Conservation (phyloP, 2,888 invertebrate genomes). For the Lithophane leautieri region DNA sequence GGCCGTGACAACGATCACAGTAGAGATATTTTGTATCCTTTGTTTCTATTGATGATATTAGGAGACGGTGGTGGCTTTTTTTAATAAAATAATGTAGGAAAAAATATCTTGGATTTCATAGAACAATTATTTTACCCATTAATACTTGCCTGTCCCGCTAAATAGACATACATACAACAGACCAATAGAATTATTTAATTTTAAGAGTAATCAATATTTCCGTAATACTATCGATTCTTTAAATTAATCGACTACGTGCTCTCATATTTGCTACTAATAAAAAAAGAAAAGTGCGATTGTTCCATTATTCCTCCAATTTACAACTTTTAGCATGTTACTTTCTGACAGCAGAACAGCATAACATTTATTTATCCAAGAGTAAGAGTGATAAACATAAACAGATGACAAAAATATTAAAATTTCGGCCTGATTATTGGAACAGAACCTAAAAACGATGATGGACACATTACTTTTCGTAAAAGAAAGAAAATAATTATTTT, state of each 20-base stretch:
- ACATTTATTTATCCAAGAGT: constrained; percentile 17
- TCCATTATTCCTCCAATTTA: constrained; percentile 1
- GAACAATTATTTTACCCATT: neutral
- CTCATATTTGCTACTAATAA: neutral
- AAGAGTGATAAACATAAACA: constrained; percentile 37
- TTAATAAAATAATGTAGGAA: neutral
- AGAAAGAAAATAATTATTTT: constrained; percentile 65
- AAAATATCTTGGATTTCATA: neutral
- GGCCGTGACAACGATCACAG: constrained; percentile 64
- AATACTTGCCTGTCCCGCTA: neutral
- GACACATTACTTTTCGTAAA: constrained; percentile 65
- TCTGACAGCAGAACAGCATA: constrained; percentile 56
- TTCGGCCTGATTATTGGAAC: constrained; percentile 46
- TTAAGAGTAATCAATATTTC: neutral
- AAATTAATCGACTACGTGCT: constrained; percentile 25
- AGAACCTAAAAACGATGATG: constrained; percentile 62
- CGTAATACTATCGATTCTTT: neutral
- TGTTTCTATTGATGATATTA: constrained; percentile 72
- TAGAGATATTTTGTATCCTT: constrained; percentile 71
- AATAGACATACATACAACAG: neutral
- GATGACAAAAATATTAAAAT: constrained; percentile 31
- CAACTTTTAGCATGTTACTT: constrained; percentile 28
- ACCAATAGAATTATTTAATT: neutral
- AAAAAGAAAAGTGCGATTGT: neutral
- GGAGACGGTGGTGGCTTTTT: constrained; percentile 35